Base-by-base conservation (phyloP, 1,140 invertebrate genomes). In the Triops longicaudatus region DNA sequence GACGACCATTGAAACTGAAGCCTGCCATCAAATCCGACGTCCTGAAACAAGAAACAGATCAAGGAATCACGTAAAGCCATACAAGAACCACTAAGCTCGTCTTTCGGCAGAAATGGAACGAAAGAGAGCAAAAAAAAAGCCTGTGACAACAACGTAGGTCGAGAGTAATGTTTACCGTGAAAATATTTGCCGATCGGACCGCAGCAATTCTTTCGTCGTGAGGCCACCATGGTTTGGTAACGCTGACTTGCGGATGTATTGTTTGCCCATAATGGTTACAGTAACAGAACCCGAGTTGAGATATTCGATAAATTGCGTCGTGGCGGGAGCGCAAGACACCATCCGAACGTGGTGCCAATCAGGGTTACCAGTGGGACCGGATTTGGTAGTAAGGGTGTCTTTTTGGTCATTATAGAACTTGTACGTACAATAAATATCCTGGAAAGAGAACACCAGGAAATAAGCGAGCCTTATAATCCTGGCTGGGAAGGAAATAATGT, bases 371-470 rank as follows among this genome's bases (percentile, higher is more conserved):
- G 86, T 86, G 73, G 86, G 84, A 11, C 81, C 79, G 2, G 87
- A 81, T 22, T 81, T 82, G 73, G 84, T 83, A 1, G 89, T 88
- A 42, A 78, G 78, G 1, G 82, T 82, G 12, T 85, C 83, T 75
- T 87, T 82, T 28, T 84, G 80, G 50, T 88, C 87, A 26, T 82
- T 42, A 81, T 86, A 88, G 76, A 90, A 83, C 76, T 83, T 83
- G 81, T 88, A 89, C 73, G 82, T 83, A 80, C 87, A 88, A 80
- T 83, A 86, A 75, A 87, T 84, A 80, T 86, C 85, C 87, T 88
- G 80, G 12, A 83, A 80, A 31, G 44, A 74, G 74, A 79, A 63
- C 43, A 74, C n/a, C n/a, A n/a, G n/a, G n/a, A 73, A 63, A 78
- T 26, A 42, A 72, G 14, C 0, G 7, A 4, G 31, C 7, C 31